phyloP scores from a whole-genome alignment of 2,797 vertebrate species.

The Cuculus canorus region DNA sequence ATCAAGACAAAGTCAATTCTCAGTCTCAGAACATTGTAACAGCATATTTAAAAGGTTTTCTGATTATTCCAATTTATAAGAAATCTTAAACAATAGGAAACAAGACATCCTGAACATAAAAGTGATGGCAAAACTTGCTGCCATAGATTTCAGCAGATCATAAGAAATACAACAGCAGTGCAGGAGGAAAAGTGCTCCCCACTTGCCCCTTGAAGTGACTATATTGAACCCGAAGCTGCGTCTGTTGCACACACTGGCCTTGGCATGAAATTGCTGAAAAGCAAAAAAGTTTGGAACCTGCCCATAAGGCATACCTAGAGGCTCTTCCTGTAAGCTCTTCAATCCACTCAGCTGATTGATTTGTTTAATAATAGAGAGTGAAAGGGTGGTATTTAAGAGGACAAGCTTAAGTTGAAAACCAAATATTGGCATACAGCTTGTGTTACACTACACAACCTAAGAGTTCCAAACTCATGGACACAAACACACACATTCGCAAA shows the following conservation, averaged over 20 bases:
- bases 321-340: background rate
- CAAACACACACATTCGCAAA: background rate
- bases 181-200: no score
- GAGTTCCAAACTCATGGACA: background rate
- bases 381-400: background rate
- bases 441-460: background rate
- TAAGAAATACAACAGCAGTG: background rate
- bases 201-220: background rate
- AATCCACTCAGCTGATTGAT: background rate
- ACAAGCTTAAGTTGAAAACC: background rate
- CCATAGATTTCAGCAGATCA: background rate
- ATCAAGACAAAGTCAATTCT: background rate
- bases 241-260: background rate
- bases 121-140: background rate
- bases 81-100: background rate
- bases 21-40: background rate
- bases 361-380: background rate
- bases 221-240: background rate
- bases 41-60: background rate
- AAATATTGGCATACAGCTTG: background rate
- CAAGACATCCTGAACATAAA: background rate
- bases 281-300: background rate
- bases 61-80: background rate
- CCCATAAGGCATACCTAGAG: background rate
- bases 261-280: background rate